Evolutionary conservation across 1,140 invertebrate genomes (phyloP).

Genomic region (Ceratosolen solmsi): DNA sequence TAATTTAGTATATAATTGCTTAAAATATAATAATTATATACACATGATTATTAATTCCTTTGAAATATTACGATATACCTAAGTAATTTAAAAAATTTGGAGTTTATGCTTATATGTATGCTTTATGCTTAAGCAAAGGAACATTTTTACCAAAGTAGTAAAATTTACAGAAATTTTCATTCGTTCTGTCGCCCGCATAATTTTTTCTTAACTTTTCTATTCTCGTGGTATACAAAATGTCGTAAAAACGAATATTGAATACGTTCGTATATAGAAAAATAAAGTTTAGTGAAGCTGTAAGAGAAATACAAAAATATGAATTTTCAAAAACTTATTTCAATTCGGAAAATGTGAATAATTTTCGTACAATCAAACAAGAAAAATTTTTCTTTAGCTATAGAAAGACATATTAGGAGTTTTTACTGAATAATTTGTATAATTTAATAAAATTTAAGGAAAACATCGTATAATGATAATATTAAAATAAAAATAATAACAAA

Average conservation of each 20-base stretch:
- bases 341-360: not conserved
- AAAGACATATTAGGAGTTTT: too few species aligned
- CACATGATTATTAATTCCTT: too few species aligned
- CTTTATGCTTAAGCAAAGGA: not conserved
- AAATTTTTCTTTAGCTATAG: not conserved
- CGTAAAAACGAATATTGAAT: not conserved
- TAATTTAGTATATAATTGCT: too few species aligned
- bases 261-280: not conserved
- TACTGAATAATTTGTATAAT: too few species aligned
- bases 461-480: too few species aligned
- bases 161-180: constrained; percentile 56
- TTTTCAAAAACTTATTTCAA: not conserved
- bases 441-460: too few species aligned
- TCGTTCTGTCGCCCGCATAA: not conserved
- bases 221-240: not conserved
- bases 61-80: too few species aligned
- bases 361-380: not conserved
- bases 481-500: too few species aligned
- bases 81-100: not conserved
- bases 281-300: not conserved
- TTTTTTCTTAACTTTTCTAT: constrained; percentile 3
- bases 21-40: too few species aligned
- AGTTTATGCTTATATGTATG: not conserved
- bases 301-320: not conserved
- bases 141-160: constrained; percentile 36